Conservation (phyloP, 2,888 invertebrate species). For the Trilocha varians region DNA sequence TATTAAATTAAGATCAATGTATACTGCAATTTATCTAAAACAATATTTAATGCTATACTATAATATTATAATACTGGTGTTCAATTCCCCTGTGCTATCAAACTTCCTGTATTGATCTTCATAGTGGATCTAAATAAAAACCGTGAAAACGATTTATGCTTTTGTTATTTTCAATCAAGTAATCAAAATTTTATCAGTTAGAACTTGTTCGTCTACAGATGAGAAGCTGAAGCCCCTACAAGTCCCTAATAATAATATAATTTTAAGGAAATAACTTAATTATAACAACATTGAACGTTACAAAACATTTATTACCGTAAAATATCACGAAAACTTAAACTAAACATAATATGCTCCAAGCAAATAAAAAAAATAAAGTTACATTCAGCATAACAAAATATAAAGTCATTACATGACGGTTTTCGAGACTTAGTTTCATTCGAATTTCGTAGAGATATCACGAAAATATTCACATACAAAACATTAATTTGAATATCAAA, state of each 20-base stretch:
- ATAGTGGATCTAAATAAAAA: background rate
- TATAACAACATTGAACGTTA: no score
- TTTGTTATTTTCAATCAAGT: no score
- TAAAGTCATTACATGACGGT: slow-evolving; percentile 3
- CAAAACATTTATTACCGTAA: slow-evolving; percentile 3
- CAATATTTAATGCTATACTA: background rate
- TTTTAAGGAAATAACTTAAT: background rate
- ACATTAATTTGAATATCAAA: background rate
- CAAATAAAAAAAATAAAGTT: slow-evolving; percentile 9
- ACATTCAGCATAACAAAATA: background rate
- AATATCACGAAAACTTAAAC: slow-evolving; percentile 16
- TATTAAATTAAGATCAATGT: background rate
- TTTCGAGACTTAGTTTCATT: background rate
- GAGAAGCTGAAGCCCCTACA: no score
- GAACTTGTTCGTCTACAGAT: no score
- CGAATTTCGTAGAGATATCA: background rate
- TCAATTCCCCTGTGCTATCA: background rate
- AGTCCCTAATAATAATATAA: background rate
- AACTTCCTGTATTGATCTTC: background rate
- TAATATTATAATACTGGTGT: background rate
- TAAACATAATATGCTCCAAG: slow-evolving; percentile 17
- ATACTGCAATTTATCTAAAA: background rate
- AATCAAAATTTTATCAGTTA: no score
- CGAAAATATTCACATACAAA: background rate
- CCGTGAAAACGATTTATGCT: no score